Percentiles rank a stretch among this genome's conserved stretches.
Evolutionary conservation across 1,140 invertebrate species (phyloP).

Genomic region (Drosophila leontia): DNA sequence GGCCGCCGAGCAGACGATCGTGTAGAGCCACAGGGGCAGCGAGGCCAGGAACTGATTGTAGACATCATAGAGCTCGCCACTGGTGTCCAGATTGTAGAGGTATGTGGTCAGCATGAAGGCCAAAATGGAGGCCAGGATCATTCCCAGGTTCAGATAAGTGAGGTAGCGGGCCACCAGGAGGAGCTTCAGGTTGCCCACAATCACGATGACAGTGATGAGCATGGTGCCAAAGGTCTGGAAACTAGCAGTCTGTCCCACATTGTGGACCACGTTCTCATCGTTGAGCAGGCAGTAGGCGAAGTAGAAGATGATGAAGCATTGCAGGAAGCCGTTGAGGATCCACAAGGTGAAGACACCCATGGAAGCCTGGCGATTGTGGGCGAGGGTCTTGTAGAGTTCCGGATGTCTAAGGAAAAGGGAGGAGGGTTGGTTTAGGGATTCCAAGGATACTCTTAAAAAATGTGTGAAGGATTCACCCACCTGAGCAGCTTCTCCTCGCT

Average conservation of each 20-base stretch:
- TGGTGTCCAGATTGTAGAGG: slow-evolving; percentile 86
- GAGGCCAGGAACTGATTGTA: slow-evolving; percentile 87
- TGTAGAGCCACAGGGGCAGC: slow-evolving; percentile 87
- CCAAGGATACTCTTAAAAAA: not conserved
- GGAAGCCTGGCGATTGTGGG: slow-evolving; percentile 88
- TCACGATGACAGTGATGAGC: slow-evolving; percentile 85
- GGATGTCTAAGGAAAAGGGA: slow-evolving; percentile 85
- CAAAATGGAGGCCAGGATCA: slow-evolving; percentile 87
- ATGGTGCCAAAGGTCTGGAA: slow-evolving; percentile 85
- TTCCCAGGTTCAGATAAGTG: slow-evolving; percentile 86
- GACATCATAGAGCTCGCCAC: slow-evolving; percentile 87
- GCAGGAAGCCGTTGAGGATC: slow-evolving; percentile 87
- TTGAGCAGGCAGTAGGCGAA: slow-evolving; percentile 83
- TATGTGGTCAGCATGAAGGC: slow-evolving; percentile 86
- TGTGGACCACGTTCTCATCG: slow-evolving; percentile 80
- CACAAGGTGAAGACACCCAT: slow-evolving; percentile 88
- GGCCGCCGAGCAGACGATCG: slow-evolving; percentile 86
- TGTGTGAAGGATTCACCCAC: slow-evolving; percentile 64
- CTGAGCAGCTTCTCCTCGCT: slow-evolving; percentile 87
- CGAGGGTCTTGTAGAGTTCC: slow-evolving; percentile 88
- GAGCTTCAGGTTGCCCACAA: slow-evolving; percentile 87
- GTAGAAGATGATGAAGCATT: slow-evolving; percentile 85
- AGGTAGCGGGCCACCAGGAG: slow-evolving; percentile 88
- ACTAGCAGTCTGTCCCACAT: slow-evolving; percentile 82
- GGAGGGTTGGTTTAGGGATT: not conserved